Conservation (phyloP, 2,888 invertebrate species). For the Cheilosia scutellata region DNA sequence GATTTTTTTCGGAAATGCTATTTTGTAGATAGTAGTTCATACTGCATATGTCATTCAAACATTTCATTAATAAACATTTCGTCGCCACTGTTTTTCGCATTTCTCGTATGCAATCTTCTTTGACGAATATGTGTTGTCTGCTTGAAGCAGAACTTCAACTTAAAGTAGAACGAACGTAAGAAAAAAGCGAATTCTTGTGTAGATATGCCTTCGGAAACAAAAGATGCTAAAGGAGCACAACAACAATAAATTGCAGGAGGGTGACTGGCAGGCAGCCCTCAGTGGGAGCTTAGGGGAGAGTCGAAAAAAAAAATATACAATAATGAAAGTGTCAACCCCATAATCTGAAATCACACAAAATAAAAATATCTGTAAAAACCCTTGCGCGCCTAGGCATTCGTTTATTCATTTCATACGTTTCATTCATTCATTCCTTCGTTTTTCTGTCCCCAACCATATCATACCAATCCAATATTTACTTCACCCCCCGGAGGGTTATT, state of each 20-base stretch:
- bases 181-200: slow-evolving; percentile 3
- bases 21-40: no score
- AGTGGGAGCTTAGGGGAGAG: slow-evolving; percentile 54
- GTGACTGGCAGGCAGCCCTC: slow-evolving; percentile 51
- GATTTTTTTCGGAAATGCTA: no score
- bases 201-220: slow-evolving; percentile 27
- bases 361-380: slow-evolving; percentile 69
- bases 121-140: slow-evolving; percentile 27
- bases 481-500: slow-evolving; percentile 72
- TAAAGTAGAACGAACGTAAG: slow-evolving; percentile 50
- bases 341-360: slow-evolving; percentile 76
- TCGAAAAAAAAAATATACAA: slow-evolving; percentile 54
- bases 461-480: slow-evolving; percentile 69
- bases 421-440: neutral
- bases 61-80: slow-evolving; percentile 6
- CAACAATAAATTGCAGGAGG: slow-evolving; percentile 26
- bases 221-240: slow-evolving; percentile 18
- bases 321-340: slow-evolving; percentile 76
- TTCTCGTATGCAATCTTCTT: slow-evolving; percentile 3
- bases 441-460: neutral
- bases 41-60: no score
- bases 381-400: slow-evolving; percentile 63
- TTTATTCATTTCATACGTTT: slow-evolving; percentile 54
- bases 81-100: slow-evolving; percentile 10
- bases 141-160: slow-evolving; percentile 52